These are phyloP conservation scores for Crotalus tigris DNA, from an alignment of 2,113 vertebrate species.

Conservation along the genomic window DNA sequence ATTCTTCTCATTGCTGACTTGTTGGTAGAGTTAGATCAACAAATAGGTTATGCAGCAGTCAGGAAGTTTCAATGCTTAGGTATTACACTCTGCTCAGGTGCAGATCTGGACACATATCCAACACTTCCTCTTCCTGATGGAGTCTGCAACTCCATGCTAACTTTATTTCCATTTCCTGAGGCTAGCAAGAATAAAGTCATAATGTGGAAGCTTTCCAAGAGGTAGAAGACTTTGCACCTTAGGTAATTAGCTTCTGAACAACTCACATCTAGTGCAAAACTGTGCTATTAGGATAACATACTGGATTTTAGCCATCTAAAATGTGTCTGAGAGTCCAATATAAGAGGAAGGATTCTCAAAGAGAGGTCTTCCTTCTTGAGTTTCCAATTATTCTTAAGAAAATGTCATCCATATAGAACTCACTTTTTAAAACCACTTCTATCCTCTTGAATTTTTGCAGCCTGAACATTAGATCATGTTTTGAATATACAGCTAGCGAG, in stretches of 20 bases:
- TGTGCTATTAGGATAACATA: background rate
- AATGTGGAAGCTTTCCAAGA: background rate
- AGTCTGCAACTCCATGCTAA: background rate
- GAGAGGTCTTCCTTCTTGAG: background rate
- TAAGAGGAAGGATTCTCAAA: background rate
- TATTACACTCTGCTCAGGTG: too few relatives aligned
- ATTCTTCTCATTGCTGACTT: background rate
- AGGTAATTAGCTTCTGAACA: too few relatives aligned
- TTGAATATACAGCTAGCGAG: conserved; percentile 83
- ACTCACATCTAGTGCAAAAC: background rate
- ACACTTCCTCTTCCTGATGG: background rate
- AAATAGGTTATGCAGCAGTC: background rate
- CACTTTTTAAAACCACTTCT: background rate
- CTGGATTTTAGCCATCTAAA: background rate
- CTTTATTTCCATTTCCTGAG: background rate
- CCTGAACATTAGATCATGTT: conserved; percentile 84
- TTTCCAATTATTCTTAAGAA: background rate
- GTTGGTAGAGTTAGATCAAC: background rate
- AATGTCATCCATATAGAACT: background rate
- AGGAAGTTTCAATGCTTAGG: background rate
- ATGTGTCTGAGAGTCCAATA: background rate
- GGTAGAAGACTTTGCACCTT: too few relatives aligned
- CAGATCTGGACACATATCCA: background rate
- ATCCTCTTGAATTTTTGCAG: conserved; percentile 68
- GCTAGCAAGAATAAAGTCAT: background rate